Conservation (phyloP, 2,888 invertebrate species). For the Gonocerus acuteangulatus region DNA sequence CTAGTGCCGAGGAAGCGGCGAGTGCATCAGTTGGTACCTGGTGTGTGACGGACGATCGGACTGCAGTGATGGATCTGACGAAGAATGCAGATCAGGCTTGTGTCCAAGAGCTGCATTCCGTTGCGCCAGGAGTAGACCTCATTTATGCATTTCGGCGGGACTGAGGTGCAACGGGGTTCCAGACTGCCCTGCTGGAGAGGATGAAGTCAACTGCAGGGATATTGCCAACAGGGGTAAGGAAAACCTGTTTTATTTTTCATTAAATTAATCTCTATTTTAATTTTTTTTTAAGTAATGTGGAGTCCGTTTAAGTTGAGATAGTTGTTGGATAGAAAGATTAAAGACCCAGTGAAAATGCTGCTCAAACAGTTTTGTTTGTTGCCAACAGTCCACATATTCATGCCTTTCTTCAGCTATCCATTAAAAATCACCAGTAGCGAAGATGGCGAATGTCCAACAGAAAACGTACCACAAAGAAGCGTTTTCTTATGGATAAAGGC, state of each 20-base stretch:
- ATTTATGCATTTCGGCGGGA: constrained; percentile 64
- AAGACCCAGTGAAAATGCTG: too few species aligned
- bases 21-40: constrained; percentile 88
- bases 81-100: constrained; percentile 56
- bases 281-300: too few species aligned
- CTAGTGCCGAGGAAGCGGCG: constrained; percentile 75
- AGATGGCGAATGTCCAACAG: too few species aligned
- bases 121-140: constrained; percentile 52
- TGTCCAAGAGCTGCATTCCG: constrained; percentile 43
- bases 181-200: constrained; percentile 44
- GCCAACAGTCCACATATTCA: too few species aligned
- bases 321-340: too few species aligned
- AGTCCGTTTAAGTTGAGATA: too few species aligned
- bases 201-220: constrained; percentile 41
- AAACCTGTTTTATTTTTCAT: background rate
- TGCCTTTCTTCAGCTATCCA: too few species aligned
- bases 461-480: too few species aligned
- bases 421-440: too few species aligned
- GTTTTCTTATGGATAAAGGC: too few species aligned
- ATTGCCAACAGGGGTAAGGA: constrained; percentile 46
- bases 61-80: constrained; percentile 80
- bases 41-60: constrained; percentile 80
- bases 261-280: too few species aligned
- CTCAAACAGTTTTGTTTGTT: too few species aligned
- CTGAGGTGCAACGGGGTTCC: constrained; percentile 70